These are phyloP conservation scores for Merodon equestris DNA, from an alignment of 2,888 invertebrate species.

Conservation along the genomic window DNA sequence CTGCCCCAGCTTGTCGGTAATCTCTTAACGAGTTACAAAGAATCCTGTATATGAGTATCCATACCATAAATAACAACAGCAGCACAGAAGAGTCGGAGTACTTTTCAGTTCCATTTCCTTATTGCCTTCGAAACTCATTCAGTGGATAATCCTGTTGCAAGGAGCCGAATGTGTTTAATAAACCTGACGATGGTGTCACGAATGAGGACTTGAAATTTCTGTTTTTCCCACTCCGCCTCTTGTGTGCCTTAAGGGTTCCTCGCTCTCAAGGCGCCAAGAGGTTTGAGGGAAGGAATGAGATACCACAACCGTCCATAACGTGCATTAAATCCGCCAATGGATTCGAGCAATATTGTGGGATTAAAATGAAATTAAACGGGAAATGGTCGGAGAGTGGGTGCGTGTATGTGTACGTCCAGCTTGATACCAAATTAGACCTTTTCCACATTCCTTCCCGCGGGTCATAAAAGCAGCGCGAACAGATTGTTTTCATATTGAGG, in stretches of 20 bases:
- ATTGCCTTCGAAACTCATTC: no score
- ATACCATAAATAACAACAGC: constrained; percentile 3
- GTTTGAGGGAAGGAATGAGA: background rate
- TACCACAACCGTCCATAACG: background rate
- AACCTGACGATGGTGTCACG: constrained; percentile 24
- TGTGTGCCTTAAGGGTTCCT: constrained; percentile 3
- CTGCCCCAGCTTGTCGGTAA: no score
- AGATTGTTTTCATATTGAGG: constrained; percentile 55
- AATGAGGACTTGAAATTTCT: constrained; percentile 2
- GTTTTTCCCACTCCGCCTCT: background rate
- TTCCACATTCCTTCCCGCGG: background rate
- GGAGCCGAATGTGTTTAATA: constrained; percentile 41
- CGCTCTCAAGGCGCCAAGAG: constrained; percentile 1
- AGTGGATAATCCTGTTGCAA: constrained; percentile 5
- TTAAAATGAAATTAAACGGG: constrained; percentile 52
- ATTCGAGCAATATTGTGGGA: constrained; percentile 50
- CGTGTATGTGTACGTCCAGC: background rate
- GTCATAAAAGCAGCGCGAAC: constrained; percentile 14
- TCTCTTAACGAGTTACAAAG: constrained; percentile 49
- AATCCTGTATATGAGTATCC: no score
- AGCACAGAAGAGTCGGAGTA: no score
- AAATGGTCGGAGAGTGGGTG: constrained; percentile 6
- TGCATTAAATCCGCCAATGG: constrained; percentile 45
- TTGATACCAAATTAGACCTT: constrained; percentile 16
- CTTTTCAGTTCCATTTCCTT: no score